Percentiles rank a stretch among this genome's conserved stretches.
phyloP scores from a whole-genome alignment of 2,888 invertebrate species.

The Eupithecia insigniata region DNA sequence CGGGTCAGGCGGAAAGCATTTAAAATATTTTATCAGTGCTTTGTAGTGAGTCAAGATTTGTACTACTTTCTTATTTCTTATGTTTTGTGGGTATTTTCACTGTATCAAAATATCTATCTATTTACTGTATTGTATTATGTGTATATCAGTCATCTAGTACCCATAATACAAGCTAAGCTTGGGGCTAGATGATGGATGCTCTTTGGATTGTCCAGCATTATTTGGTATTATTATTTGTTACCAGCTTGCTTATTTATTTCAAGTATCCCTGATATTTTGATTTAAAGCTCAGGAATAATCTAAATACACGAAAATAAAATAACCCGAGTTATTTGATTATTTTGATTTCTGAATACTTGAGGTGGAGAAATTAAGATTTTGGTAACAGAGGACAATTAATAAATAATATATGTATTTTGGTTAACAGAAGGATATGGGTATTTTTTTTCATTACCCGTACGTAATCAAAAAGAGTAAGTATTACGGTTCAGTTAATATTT shows the following conservation, averaged over 20 bases:
- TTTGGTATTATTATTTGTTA: too few species aligned
- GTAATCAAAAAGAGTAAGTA: background rate
- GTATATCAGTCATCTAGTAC: too few species aligned
- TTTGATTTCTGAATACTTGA: background rate
- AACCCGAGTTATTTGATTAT: background rate
- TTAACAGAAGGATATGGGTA: background rate
- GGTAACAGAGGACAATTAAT: background rate
- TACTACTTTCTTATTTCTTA: background rate
- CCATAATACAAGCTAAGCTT: too few species aligned
- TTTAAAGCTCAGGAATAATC: background rate
- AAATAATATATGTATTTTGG: background rate
- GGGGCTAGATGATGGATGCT: too few species aligned
- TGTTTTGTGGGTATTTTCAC: too few species aligned
- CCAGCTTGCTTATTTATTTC: background rate
- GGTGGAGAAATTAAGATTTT: background rate
- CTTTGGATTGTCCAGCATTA: too few species aligned
- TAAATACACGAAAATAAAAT: background rate
- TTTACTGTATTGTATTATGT: too few species aligned
- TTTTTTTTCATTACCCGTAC: background rate
- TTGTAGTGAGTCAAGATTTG: background rate
- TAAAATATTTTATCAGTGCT: background rate
- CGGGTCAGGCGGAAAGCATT: background rate
- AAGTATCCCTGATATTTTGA: background rate
- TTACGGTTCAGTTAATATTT: background rate
- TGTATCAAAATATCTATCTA: too few species aligned